Evolutionary conservation across 2,113 vertebrate species (phyloP).

Genomic region (Himantopus leucocephalus): DNA sequence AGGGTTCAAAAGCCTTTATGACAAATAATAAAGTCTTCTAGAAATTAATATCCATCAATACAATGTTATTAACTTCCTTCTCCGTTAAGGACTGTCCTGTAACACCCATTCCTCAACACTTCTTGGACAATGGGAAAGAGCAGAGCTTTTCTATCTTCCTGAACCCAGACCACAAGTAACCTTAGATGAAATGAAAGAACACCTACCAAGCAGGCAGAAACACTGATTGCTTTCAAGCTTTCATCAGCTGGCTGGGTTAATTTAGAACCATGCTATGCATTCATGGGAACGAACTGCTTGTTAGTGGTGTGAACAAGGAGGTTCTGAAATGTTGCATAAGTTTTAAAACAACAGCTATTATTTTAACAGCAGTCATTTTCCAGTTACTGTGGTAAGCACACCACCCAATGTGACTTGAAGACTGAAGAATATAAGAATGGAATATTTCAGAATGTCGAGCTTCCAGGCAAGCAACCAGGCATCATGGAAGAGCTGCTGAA

Average conservation of each 20-base stretch:
- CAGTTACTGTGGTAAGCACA: not conserved
- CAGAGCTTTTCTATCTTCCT: not conserved
- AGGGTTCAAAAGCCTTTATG: not conserved
- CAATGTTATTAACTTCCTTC: not conserved
- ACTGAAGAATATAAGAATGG: not conserved
- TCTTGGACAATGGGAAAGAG: not conserved
- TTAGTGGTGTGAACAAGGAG: not conserved
- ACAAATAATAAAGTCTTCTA: not conserved
- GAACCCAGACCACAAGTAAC: not conserved
- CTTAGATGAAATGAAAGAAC: not conserved
- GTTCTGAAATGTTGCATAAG: not conserved
- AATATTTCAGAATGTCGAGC: not conserved
- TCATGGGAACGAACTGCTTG: not conserved
- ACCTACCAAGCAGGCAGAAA: not conserved
- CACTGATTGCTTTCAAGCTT: not conserved
- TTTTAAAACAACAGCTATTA: not conserved
- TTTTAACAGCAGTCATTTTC: not conserved
- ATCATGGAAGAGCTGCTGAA: not conserved
- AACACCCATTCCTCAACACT: not conserved
- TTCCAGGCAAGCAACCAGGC: slow-evolving; percentile 1
- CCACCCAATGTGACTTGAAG: not conserved
- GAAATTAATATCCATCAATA: not conserved
- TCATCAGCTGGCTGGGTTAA: not conserved
- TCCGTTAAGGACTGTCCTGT: not conserved
- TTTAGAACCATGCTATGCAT: not conserved